Percentiles rank a stretch among this genome's conserved stretches.
phyloP scores from a whole-genome alignment of 2,113 vertebrate species.

The Hemibagrus wyckioides region DNA sequence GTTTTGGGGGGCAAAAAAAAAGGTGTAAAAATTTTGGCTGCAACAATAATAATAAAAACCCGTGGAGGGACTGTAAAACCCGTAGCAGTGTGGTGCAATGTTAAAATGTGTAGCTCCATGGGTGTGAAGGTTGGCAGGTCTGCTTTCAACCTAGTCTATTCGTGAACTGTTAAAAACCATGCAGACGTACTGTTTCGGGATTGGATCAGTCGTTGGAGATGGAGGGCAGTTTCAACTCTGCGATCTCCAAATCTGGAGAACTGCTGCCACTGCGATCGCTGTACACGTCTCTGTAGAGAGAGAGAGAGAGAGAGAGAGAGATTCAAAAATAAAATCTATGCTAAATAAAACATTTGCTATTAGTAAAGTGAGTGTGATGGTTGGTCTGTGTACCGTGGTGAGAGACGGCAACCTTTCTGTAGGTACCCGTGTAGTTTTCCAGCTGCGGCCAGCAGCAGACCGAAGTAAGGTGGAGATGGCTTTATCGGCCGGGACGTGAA shows the following conservation, averaged over 20 bases:
- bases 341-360: background rate
- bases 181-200: background rate
- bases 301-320: background rate
- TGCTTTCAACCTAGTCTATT: background rate
- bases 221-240: conserved; percentile 82
- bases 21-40: no score
- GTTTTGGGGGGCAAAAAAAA: no score
- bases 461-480: conserved; percentile 91
- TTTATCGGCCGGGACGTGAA: conserved; percentile 96
- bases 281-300: conserved; percentile 84
- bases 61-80: no score
- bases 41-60: no score
- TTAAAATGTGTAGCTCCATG: background rate
- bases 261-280: conserved; percentile 90
- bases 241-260: conserved; percentile 88
- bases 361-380: no score
- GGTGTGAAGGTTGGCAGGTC: background rate
- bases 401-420: conserved; percentile 88
- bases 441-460: conserved; percentile 85
- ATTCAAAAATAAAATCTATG: background rate
- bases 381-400: conserved; percentile 83
- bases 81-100: background rate
- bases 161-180: background rate
- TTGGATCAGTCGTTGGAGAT: conserved; percentile 22
- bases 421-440: conserved; percentile 87